Conservation (phyloP, 2,797 vertebrate genomes). For the Pseudotriccus pelzelni region DNA sequence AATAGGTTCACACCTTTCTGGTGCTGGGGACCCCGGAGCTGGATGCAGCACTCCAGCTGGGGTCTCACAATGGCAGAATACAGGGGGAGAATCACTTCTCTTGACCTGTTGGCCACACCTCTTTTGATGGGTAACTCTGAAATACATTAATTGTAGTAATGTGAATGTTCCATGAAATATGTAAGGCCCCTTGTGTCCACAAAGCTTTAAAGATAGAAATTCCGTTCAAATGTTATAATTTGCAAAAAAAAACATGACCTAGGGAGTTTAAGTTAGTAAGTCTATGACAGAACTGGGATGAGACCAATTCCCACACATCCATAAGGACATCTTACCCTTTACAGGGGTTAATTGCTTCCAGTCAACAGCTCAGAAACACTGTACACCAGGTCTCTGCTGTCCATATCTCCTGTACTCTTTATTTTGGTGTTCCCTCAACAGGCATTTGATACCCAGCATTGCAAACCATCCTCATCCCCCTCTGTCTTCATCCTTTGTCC, state of each 20-base stretch:
- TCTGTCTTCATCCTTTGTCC: background rate
- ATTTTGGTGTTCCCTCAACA: background rate
- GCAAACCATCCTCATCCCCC: background rate
- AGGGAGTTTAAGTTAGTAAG: background rate
- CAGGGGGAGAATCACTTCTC: background rate
- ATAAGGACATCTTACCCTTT: background rate
- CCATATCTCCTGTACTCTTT: background rate
- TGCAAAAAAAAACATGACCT: background rate
- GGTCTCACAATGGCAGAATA: background rate
- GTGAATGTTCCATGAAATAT: background rate
- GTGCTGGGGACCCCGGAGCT: background rate
- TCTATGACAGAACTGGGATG: background rate
- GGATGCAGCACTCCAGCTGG: rapidly evolving
- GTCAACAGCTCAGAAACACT: background rate
- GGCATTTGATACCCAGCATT: background rate
- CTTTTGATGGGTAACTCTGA: background rate
- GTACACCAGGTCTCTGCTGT: no score
- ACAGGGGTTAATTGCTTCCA: background rate
- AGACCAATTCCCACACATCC: background rate
- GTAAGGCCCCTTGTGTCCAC: background rate
- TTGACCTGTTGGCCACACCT: background rate
- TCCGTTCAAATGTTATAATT: background rate
- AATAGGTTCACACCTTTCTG: background rate
- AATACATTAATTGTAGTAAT: background rate
- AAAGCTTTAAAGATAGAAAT: background rate